phyloP scores from a whole-genome alignment of 2,113 vertebrate genomes.

The Tragelaphus scriptus region DNA sequence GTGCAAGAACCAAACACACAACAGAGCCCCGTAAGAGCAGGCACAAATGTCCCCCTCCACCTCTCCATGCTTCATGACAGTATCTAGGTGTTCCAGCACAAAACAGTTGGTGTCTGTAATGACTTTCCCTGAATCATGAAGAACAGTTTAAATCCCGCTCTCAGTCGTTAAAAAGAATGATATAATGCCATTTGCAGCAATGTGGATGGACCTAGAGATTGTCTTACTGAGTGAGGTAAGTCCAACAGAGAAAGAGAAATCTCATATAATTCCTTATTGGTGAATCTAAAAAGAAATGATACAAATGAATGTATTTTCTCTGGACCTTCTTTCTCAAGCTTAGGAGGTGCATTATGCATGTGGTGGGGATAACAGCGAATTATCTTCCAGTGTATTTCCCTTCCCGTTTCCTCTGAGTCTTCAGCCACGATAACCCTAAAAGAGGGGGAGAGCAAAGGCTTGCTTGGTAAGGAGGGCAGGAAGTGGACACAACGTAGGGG shows the following conservation, averaged over 20 bases:
- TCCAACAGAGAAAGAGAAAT: neutral
- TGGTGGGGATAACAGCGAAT: neutral
- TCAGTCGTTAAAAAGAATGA: neutral
- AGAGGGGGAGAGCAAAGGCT: neutral
- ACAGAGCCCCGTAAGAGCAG: neutral
- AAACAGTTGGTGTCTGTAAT: neutral
- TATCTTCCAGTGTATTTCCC: neutral
- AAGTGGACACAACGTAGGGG: neutral
- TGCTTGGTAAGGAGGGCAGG: neutral
- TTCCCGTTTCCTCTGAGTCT: neutral
- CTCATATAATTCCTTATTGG: neutral
- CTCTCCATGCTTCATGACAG: neutral
- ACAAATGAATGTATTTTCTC: neutral
- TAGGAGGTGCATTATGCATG: accelerated
- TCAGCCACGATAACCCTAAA: neutral
- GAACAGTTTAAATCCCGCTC: neutral
- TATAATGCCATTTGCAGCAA: neutral
- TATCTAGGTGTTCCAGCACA: neutral
- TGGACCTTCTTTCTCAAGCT: neutral
- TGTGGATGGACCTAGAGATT: neutral
- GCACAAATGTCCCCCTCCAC: accelerated
- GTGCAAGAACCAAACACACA: neutral
- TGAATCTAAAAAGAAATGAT: neutral
- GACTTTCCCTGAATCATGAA: neutral
- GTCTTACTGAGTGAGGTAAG: neutral